A percentile compares a stretch with the other conserved stretches of the same genome.
Conservation (phyloP, 1,140 invertebrate genomes). For the Psilanteris sp. region DNA sequence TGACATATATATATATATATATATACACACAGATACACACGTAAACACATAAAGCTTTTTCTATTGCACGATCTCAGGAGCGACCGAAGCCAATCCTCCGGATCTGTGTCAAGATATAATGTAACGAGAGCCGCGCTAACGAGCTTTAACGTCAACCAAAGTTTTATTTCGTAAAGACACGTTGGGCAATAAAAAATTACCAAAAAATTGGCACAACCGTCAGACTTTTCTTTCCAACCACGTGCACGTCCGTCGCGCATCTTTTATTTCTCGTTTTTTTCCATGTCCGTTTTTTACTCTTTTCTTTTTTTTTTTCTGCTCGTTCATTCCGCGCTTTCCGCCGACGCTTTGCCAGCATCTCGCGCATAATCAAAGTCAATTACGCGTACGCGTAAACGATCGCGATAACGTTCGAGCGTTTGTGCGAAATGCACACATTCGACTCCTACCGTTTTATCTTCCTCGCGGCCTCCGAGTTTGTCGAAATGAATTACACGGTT, state of each 20-base stretch:
- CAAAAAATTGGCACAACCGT: no score
- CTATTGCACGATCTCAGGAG: conserved; percentile 34
- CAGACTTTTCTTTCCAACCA: no score
- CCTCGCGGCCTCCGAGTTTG: conserved; percentile 9
- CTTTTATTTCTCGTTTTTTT: background rate
- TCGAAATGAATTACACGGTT: conserved; percentile 23
- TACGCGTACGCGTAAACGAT: background rate
- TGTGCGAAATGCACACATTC: conserved; percentile 8
- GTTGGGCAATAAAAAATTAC: conserved; percentile 45
- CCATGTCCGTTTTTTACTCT: background rate
- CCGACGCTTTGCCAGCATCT: no score
- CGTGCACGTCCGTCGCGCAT: no score
- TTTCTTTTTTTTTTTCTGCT: conserved; percentile 1
- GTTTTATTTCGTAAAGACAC: conserved; percentile 34
- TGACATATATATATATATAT: no score
- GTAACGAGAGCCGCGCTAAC: conserved; percentile 32
- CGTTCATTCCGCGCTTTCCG: no score
- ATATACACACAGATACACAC: no score
- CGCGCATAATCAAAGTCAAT: conserved; percentile 25
- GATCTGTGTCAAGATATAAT: conserved; percentile 40
- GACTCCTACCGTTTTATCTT: conserved; percentile 25
- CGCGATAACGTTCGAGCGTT: conserved; percentile 7
- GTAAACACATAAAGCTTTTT: conserved; percentile 43
- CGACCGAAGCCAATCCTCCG: conserved; percentile 13
- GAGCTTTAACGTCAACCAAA: conserved; percentile 37